phyloP scores from a whole-genome alignment of 2,797 vertebrate species.

The Mallotus villosus region DNA sequence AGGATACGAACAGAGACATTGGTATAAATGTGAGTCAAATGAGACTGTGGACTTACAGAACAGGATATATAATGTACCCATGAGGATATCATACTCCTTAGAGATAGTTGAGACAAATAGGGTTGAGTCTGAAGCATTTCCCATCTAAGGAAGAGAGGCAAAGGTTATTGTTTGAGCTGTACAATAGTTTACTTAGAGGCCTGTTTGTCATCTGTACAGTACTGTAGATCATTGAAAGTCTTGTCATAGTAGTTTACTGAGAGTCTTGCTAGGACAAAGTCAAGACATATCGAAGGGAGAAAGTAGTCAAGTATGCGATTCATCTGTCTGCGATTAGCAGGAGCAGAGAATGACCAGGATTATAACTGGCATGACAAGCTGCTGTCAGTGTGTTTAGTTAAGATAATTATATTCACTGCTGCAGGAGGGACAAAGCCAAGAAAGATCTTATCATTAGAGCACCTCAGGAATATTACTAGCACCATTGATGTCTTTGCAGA shows the following conservation, averaged over 20 bases:
- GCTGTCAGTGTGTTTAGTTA: too few species aligned
- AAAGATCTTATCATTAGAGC: not conserved
- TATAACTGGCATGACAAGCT: too few species aligned
- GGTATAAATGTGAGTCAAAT: constrained; percentile 6
- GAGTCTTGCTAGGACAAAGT: not conserved
- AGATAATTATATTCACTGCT: not conserved
- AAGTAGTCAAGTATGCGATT: not conserved
- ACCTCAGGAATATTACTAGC: not conserved
- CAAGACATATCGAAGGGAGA: not conserved
- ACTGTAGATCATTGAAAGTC: too few species aligned
- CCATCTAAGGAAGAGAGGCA: constrained; percentile 72
- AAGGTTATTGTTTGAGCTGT: constrained; percentile 6
- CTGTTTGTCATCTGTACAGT: not conserved
- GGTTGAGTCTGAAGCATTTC: constrained; percentile 73
- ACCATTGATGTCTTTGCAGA: not conserved
- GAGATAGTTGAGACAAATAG: constrained; percentile 79
- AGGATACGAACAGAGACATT: not conserved
- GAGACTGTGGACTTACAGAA: constrained; percentile 75
- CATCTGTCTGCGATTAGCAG: too few species aligned
- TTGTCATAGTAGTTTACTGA: not conserved
- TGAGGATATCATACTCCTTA: constrained; percentile 78
- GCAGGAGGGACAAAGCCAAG: not conserved
- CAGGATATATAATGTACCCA: constrained; percentile 77
- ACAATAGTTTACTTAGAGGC: not conserved
- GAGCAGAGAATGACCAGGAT: too few species aligned